Conservation (phyloP, 2,888 invertebrate genomes). For the Byasa hedistus region DNA sequence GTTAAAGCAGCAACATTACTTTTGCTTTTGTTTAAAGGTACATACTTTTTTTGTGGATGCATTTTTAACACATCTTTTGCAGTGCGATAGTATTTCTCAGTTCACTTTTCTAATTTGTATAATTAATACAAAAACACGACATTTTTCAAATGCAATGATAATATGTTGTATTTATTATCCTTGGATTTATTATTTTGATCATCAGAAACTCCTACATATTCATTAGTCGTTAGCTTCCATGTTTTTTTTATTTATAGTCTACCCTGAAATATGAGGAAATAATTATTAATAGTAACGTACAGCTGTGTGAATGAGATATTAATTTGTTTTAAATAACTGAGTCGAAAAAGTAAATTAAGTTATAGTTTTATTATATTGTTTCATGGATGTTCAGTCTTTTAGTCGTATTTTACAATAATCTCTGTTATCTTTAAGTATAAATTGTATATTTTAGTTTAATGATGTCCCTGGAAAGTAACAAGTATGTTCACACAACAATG, state of each 20-base stretch:
- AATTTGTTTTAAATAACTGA: neutral
- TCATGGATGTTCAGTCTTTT: neutral
- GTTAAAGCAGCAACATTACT: too few species aligned
- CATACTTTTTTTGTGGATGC: too few species aligned
- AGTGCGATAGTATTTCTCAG: too few species aligned
- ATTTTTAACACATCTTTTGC: too few species aligned
- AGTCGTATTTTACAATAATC: neutral
- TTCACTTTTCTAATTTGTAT: neutral
- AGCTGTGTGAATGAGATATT: neutral
- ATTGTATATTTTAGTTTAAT: neutral
- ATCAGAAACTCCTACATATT: neutral
- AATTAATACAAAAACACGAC: neutral
- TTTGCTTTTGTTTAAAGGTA: too few species aligned
- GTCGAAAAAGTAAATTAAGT: neutral
- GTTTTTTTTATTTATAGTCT: neutral
- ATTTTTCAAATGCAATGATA: neutral
- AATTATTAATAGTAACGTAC: neutral
- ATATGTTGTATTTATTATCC: neutral
- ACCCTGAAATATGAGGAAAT: neutral
- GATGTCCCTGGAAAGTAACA: slow-evolving; percentile 9
- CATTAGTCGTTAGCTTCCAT: neutral
- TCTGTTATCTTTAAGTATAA: neutral
- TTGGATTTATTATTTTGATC: neutral
- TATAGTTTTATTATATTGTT: neutral
- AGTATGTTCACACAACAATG: slow-evolving; percentile 41